Base-by-base conservation (phyloP, 2,113 vertebrate genomes). In the Gobiocypris rarus region DNA sequence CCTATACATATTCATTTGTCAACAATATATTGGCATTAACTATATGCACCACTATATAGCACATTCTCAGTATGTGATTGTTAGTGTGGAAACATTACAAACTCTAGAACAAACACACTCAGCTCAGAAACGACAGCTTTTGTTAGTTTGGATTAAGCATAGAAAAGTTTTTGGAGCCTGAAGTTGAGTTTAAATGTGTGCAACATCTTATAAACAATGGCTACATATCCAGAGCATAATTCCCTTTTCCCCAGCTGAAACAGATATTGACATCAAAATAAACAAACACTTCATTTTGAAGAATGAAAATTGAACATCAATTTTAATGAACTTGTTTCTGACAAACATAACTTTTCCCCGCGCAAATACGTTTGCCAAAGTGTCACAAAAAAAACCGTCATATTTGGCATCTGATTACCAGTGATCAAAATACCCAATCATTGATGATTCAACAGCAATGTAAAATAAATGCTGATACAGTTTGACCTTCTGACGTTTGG, bases 1-100 rank as follows among this genome's bases (percentile, higher is more conserved):
- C 38, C 38, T 38, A 50, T 75, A 31, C 52, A 31, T 78, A 43
- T 28, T 61, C 1, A 26, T 45, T 61, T 0, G 17, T 43, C n/a
- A 76, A 56, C 28, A 63, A 79, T 17, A 26, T 45, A 63, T 79
- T 41, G 58, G 43, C 58, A 80, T 80, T 80, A 52, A 48, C 43
- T 50, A n/a, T 65, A 52, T 50, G 24, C 41, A 67, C 19, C 4
- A 24, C 24, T 80, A 65, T 50, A 31, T 22, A 50, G n/a, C 78
- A 65, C 77, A 50, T 67, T 80, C 59, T 45, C 34, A 24, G n/a
- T 59, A 56, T 78, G 9, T 50, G 43, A 80, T 67, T 80, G 77
- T 80, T 80, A 67, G 59, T 50, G 59, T 80, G 77, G 7, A 78
- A 79, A 63, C 24, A 28, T 48, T 45, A 67, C 58, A 50, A 79